Evolutionary conservation across 2,888 invertebrate genomes (phyloP), one percentile per base, ranked within the genome.

Genomic region (Hyppa rectilinea): DNA sequence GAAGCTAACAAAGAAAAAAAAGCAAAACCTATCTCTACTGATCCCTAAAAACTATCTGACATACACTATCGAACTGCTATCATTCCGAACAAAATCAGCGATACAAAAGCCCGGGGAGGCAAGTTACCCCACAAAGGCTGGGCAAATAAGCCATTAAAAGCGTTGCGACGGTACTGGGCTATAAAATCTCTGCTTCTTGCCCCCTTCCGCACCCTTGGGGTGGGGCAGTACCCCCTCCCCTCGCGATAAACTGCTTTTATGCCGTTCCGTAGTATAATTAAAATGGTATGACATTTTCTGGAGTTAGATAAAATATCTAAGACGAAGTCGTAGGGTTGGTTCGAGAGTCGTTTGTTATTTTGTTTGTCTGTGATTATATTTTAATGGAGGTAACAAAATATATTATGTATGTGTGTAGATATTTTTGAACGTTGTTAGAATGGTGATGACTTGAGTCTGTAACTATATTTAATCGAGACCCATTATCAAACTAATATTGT

Each of bases 151-250:
- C 95, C 94, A 95, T 96, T 95, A 95, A 95, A 95, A 95, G 93
- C 94, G 92, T 92, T 91, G 93, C 93, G 92, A 93, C 93, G 93
- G 91, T 91, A 89, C 90, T 91, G 89, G 90, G 93, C 95, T 95
- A 95, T 95, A 95, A 95, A 95, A 95, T 95, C 95, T 95, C 91
- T 94, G 95, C 95, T 95, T 95, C 95, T 95, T 95, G 92, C 92
- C 92, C 92, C 94, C 92, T 83, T 81, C 84, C 85, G 85, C 87
- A 86, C 83, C 87, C 86, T 81, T 83, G 76, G 75, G 74, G 74
- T 78, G 81, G 81, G 84, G 82, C 84, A 82, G 82, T 64, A 71
- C 63, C 80, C 76, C 75, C 78, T 65, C 80, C 72, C 85, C 86
- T 68, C 88, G 91, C 94, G 93, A 94, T 95, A 95, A 95, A 95